Conservation (phyloP, 2,113 vertebrate species). For the Anoura caudifer region DNA sequence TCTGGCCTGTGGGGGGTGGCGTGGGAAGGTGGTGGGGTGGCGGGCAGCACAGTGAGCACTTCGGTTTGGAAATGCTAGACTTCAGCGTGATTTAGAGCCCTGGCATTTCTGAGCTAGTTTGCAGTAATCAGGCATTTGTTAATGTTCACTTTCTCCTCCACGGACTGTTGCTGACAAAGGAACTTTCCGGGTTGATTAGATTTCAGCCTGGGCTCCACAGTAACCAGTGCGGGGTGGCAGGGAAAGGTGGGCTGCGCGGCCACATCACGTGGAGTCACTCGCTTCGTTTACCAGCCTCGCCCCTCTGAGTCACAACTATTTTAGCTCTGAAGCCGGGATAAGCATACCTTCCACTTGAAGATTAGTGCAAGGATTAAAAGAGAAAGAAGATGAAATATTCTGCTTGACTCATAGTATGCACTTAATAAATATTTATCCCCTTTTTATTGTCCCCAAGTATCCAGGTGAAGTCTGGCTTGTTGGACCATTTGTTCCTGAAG, state of each 20-base stretch:
- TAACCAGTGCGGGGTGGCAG: neutral
- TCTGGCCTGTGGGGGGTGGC: neutral
- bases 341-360: neutral
- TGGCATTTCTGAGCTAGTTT: conserved; percentile 68
- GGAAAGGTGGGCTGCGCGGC: neutral
- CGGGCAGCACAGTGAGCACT: neutral
- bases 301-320: neutral
- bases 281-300: neutral
- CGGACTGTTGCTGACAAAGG: conserved; percentile 53
- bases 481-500: neutral
- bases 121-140: conserved; percentile 72
- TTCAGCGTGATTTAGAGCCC: conserved; percentile 64
- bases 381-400: neutral
- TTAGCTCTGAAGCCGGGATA: neutral
- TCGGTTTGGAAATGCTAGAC: conserved; percentile 39
- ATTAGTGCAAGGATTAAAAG: neutral
- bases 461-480: neutral
- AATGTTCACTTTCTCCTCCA: conserved; percentile 55
- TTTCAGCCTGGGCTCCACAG: conserved; percentile 37
- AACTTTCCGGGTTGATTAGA: conserved; percentile 64
- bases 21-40: accelerated
- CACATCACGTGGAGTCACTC: accelerated
- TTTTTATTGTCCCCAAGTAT: neutral
- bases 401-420: neutral
- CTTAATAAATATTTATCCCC: neutral